These are phyloP conservation scores for Plusia festucae DNA, from an alignment of 2,888 invertebrate genomes.

Conservation along the genomic window DNA sequence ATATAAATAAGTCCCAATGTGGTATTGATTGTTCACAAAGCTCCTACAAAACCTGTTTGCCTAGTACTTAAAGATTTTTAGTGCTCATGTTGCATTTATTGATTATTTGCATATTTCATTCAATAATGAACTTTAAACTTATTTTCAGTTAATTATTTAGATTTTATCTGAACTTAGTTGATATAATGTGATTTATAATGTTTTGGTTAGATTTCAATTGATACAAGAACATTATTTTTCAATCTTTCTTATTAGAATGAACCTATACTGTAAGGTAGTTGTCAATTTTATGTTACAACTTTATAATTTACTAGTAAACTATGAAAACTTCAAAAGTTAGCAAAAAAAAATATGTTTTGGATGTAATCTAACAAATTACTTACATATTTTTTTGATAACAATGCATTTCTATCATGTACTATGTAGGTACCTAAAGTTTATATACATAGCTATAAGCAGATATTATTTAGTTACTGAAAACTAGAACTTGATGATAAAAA, in stretches of 20 bases:
- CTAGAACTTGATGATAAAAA: no score
- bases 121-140: neutral
- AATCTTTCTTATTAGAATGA: neutral
- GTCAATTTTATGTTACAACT: no score
- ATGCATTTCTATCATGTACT: no score
- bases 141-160: neutral
- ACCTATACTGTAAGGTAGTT: no score
- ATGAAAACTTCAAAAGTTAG: no score
- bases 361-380: no score
- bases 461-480: no score
- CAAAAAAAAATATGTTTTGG: no score
- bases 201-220: neutral
- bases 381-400: no score
- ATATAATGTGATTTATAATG: neutral
- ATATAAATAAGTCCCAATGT: slow-evolving; percentile 3
- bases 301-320: no score
- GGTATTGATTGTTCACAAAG: slow-evolving; percentile 41
- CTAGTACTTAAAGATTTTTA: slow-evolving; percentile 29
- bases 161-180: neutral
- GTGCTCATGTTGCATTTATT: slow-evolving; percentile 27
- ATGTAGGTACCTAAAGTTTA: no score
- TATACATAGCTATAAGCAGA: no score
- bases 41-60: slow-evolving; percentile 43
- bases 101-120: neutral
- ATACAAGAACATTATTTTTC: neutral